A percentile compares a stretch with the other conserved stretches of the same genome.
Evolutionary conservation across 2,797 vertebrate genomes (phyloP).

Genomic region (Myiothlypis chrysogaster): DNA sequence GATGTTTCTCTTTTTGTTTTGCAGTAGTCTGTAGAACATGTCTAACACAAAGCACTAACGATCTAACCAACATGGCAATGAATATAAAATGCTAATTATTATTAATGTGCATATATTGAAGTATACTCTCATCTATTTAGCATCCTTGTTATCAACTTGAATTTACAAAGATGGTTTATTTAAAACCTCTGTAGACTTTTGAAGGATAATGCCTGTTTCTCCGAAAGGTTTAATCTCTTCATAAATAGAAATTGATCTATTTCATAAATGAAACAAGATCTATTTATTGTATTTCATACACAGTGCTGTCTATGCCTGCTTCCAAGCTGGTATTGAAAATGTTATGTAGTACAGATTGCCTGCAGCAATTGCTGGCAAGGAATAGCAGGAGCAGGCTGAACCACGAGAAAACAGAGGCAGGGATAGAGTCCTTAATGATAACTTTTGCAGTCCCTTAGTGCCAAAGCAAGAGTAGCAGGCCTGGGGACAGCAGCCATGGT

Average conservation of each 20-base stretch:
- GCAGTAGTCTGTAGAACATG: background rate
- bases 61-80: background rate
- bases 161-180: background rate
- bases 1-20: background rate
- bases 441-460: background rate
- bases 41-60: background rate
- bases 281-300: background rate
- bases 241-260: background rate
- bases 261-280: background rate
- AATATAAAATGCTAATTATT: background rate
- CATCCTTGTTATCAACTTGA: background rate
- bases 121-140: background rate
- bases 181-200: background rate
- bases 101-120: background rate
- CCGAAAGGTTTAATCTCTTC: background rate
- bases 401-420: background rate
- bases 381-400: background rate
- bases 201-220: background rate
- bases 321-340: background rate
- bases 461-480: background rate
- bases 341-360: background rate
- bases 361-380: background rate
- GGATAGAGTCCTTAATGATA: background rate
- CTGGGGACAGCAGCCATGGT: background rate
- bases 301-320: background rate